Conservation (phyloP, 2,888 invertebrate genomes). For the Trichogramma evanescens region DNA sequence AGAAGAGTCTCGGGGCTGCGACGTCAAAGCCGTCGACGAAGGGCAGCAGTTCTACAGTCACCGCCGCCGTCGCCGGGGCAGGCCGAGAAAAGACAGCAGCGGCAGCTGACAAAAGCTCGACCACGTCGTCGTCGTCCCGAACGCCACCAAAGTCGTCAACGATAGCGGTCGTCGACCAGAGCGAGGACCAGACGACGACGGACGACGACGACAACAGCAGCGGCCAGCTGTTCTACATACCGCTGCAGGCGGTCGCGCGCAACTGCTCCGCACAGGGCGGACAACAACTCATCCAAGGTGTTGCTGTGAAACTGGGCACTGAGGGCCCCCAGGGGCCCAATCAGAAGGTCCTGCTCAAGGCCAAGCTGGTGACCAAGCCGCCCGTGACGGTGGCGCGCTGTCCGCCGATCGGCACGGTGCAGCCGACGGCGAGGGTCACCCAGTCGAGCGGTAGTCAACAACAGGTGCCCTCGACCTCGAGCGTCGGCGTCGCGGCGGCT, state of each 20-base stretch:
- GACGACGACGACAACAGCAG: conserved; percentile 53
- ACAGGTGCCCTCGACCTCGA: conserved; percentile 15
- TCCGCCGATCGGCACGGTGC: conserved; percentile 54
- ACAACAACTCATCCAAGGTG: conserved; percentile 55
- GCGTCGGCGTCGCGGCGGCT: not conserved
- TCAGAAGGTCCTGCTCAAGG: conserved; percentile 56
- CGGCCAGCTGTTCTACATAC: conserved; percentile 60
- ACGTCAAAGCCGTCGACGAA: not conserved
- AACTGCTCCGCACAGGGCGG: conserved; percentile 43
- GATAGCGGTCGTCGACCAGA: conserved; percentile 9
- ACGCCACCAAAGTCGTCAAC: no score
- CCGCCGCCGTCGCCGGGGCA: conserved; percentile 3
- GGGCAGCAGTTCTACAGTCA: conserved; percentile 13
- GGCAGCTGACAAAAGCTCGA: conserved; percentile 22
- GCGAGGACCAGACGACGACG: conserved; percentile 49
- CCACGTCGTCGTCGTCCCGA: conserved; percentile 30
- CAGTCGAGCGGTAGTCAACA: conserved; percentile 15
- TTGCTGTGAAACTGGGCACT: conserved; percentile 59
- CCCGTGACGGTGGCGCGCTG: conserved; percentile 43
- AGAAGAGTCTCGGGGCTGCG: conserved; percentile 3
- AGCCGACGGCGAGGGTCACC: conserved; percentile 50
- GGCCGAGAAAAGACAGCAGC: conserved; percentile 13
- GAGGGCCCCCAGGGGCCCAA: conserved; percentile 59
- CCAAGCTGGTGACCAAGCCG: conserved; percentile 59
- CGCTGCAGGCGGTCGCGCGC: conserved; percentile 51